These are phyloP conservation scores for Tipula confusa DNA, from an alignment of 2,888 invertebrate species.

Conservation along the genomic window DNA sequence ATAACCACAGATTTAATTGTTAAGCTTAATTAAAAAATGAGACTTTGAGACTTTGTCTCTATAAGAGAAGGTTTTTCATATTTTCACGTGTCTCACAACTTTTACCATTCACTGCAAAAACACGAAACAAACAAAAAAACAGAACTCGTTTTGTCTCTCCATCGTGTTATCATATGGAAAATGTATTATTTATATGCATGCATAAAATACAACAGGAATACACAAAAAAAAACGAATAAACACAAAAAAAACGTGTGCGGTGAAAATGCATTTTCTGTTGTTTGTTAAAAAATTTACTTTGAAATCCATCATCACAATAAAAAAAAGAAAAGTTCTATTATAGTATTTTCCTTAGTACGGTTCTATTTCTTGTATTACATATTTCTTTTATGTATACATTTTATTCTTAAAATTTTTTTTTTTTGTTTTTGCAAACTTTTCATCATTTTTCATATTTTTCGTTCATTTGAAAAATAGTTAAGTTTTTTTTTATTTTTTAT, in stretches of 20 bases:
- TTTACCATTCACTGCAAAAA: not conserved
- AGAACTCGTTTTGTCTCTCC: not conserved
- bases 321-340: not conserved
- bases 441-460: constrained; percentile 25
- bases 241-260: not conserved
- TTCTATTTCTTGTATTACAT: not conserved
- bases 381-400: not conserved
- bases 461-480: constrained; percentile 25
- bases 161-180: not conserved
- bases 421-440: not conserved
- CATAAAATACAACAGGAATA: not conserved
- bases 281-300: not conserved
- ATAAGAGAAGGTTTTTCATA: no score
- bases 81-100: not conserved
- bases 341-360: not conserved
- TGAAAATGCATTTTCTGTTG: not conserved
- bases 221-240: not conserved
- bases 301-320: not conserved
- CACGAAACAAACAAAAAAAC: not conserved
- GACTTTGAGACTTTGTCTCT: no score
- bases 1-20: no score
- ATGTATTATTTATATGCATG: not conserved
- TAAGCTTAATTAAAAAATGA: no score
- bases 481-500: not conserved
- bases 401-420: not conserved